A percentile compares a stretch with the other conserved stretches of the same genome.
These are phyloP conservation scores for Marmota flaviventris DNA, from an alignment of 2,113 vertebrate species.

Conservation along the genomic window DNA sequence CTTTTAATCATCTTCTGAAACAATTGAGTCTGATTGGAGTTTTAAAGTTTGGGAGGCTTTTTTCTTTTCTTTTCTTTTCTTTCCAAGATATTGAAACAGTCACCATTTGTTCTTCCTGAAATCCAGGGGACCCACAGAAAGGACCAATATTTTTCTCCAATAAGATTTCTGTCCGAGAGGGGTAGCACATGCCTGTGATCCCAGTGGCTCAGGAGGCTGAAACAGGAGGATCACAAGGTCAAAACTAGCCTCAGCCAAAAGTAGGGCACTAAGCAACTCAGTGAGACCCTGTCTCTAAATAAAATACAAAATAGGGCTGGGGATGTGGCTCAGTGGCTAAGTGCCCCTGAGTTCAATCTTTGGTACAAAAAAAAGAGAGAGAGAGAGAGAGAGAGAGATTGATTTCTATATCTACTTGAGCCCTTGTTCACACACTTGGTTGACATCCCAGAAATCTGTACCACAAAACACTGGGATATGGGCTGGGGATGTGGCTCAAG, in stretches of 20 bases:
- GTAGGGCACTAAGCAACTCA: no score
- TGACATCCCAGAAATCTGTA: not conserved
- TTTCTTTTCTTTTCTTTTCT: not conserved
- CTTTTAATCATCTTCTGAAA: conserved; percentile 52
- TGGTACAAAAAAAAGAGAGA: no score
- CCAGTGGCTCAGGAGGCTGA: no score
- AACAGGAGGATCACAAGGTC: no score
- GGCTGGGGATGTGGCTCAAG: no score
- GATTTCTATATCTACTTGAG: not conserved
- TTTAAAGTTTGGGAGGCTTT: not conserved
- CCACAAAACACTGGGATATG: not conserved
- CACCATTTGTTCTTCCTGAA: conserved; percentile 21
- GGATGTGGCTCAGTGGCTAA: no score
- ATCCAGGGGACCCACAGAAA: not conserved
- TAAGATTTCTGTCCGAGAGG: not conserved
- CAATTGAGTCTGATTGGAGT: not conserved
- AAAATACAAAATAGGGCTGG: no score
- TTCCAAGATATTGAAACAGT: not conserved
- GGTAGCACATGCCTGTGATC: no score
- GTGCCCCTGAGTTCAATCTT: no score
- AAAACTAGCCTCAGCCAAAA: no score
- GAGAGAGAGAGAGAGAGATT: not conserved
- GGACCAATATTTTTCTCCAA: not conserved
- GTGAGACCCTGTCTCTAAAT: no score
- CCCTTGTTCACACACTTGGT: not conserved